These are phyloP conservation scores for Gallinago jamesoni DNA, from an alignment of 2,113 vertebrate genomes.

Conservation along the genomic window DNA sequence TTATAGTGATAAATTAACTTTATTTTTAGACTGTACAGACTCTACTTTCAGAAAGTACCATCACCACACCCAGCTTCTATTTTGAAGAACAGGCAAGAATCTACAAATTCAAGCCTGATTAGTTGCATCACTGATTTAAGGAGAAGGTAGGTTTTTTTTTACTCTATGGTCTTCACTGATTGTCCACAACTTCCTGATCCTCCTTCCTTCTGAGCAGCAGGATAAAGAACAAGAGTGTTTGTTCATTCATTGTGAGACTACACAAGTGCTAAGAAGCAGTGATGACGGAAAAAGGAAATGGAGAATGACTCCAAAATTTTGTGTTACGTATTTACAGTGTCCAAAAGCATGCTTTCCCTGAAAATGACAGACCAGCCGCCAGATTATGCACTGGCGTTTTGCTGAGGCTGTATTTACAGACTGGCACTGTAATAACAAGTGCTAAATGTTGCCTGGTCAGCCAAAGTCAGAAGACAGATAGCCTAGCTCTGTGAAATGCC, in stretches of 20 bases:
- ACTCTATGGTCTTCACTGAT: neutral
- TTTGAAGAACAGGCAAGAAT: neutral
- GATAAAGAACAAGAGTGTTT: neutral
- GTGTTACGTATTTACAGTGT: rapidly evolving
- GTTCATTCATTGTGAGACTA: neutral
- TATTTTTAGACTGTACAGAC: constrained; percentile 34
- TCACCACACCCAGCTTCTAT: neutral
- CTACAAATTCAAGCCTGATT: neutral
- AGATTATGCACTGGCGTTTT: neutral
- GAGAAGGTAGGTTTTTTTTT: neutral
- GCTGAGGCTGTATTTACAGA: neutral
- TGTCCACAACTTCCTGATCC: neutral
- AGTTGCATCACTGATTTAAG: neutral
- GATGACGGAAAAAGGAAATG: neutral
- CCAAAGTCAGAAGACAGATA: neutral
- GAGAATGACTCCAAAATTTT: neutral
- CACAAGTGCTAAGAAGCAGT: neutral
- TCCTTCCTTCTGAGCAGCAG: neutral
- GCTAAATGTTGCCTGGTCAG: neutral
- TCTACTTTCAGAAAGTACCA: constrained; percentile 14
- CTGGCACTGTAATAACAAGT: neutral
- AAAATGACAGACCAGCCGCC: neutral
- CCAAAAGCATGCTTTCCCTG: neutral
- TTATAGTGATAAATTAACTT: neutral
- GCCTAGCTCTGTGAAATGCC: neutral